A percentile compares a stretch with the other conserved stretches of the same genome.
These are phyloP conservation scores for Tringa solitaria DNA, from an alignment of 2,113 vertebrate species.

Conservation along the genomic window DNA sequence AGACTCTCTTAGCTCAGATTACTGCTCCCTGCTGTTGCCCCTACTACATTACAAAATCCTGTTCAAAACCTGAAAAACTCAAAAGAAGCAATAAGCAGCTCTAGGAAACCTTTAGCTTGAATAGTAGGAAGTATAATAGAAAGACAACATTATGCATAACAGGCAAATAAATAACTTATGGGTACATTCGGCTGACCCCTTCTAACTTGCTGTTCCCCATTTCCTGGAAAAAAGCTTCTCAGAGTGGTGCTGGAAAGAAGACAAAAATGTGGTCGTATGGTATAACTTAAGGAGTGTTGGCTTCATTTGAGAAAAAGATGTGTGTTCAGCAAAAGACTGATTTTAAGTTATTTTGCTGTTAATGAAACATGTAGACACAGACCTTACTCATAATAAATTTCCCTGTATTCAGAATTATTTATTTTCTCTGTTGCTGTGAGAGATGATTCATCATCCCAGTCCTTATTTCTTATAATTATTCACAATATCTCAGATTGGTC, in stretches of 20 bases:
- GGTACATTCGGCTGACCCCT: background rate
- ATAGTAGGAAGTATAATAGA: background rate
- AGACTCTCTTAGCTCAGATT: background rate
- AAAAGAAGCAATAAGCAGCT: background rate
- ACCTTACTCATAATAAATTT: background rate
- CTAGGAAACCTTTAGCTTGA: background rate
- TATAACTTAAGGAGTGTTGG: background rate
- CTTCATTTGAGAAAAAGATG: background rate
- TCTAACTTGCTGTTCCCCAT: background rate
- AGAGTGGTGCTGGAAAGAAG: background rate
- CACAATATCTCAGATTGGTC: background rate
- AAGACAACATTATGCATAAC: background rate
- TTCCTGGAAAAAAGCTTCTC: background rate
- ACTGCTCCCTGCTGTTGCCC: background rate
- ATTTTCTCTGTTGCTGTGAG: background rate
- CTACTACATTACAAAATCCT: background rate
- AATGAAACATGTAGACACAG: background rate
- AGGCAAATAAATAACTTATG: background rate
- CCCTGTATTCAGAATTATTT: background rate
- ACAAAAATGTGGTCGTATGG: background rate
- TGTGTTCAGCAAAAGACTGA: background rate
- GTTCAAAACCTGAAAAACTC: background rate
- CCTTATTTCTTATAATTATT: background rate
- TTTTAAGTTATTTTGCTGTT: background rate
- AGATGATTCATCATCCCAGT: background rate